Base-by-base conservation (phyloP, 2,797 vertebrate species). In the Syndactyla subalaris region DNA sequence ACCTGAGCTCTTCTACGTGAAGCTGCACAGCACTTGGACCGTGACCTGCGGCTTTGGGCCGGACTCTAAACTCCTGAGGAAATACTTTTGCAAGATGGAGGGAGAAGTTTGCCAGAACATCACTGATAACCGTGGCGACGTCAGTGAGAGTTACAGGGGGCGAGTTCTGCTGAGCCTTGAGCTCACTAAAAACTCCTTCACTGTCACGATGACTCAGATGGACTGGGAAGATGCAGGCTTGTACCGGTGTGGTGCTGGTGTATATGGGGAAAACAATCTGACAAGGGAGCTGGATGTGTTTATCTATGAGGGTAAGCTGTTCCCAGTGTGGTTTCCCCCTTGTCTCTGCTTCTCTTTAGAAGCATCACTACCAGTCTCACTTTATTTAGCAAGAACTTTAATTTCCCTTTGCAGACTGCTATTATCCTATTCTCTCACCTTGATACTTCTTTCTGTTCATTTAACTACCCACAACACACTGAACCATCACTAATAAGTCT, bases 231-330 rank as follows among this genome's bases (percentile, higher is more conserved):
- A 98, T 6, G 14, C 95, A 0, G 98, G 98, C 7, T 3, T 49
- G 27, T 98, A 98, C 46, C 18, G 85, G 6, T 98, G 98, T 0
- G 98, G 98, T 29, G 90, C 9, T 0, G 93, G 34, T 4, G 4
- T 5, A 49, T 82, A 68, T 0, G 94, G 49, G 54, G 46, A 29
- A 68, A 23, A 49, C 24, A 15, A 49, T 14, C 48, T 15, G 8
- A 62, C 49, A 0, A 97, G 92, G 70, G 68, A 85, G 8, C 94
- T 97, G 96, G 95, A 98, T 1, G 62, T 98, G 54, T 97, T 98
- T 4, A 27, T 98, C 82, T 98, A 98, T 10, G 95, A 98, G 90
- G 96, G 98, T 98, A 20, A 91, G 74, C 11, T 34, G 6, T 20
- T 81, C 52, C 73, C 46, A 12, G 6, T 0, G 2, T 7, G 7